These are phyloP conservation scores for Aphelenchoides fujianensis DNA, from an alignment of 1,140 invertebrate species.

Conservation along the genomic window DNA sequence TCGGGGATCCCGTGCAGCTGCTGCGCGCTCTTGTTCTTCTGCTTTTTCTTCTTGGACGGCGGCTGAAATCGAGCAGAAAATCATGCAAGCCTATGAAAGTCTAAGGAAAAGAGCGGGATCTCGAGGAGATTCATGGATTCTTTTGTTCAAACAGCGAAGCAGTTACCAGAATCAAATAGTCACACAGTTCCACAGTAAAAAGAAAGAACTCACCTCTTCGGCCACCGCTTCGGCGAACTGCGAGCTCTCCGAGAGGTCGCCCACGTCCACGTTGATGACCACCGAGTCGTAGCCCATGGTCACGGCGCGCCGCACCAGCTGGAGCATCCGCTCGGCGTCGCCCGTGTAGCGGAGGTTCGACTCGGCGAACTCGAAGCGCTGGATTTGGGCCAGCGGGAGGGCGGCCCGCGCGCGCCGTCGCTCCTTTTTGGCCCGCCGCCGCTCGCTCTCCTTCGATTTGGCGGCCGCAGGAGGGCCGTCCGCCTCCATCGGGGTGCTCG, in stretches of 20 bases:
- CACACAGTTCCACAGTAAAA: not conserved
- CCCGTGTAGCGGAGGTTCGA: constrained; percentile 56
- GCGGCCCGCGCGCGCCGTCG: not conserved
- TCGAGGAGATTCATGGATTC: not conserved
- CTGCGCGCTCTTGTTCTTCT: constrained; percentile 26
- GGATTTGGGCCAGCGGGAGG: constrained; percentile 16
- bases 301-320: constrained; percentile 51
- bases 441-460: not conserved
- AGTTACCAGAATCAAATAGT: too few species aligned
- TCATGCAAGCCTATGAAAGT: too few species aligned
- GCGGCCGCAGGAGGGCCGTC: not conserved
- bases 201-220: constrained; percentile 32
- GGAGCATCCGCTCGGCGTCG: constrained; percentile 47
- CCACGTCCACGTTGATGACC: constrained; percentile 57
- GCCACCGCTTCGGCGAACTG: not conserved
- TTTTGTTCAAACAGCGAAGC: not conserved
- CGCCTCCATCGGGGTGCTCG: not conserved
- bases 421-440: not conserved
- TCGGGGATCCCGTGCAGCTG: constrained; percentile 46
- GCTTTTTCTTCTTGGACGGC: constrained; percentile 53
- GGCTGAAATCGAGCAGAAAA: constrained; percentile 25
- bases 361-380: constrained; percentile 56
- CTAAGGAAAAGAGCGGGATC: not conserved
- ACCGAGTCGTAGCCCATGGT: constrained; percentile 60
- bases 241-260: constrained; percentile 43